These are phyloP conservation scores for Carcinoscorpius rotundicauda DNA, from an alignment of 1,140 invertebrate species.

Conservation along the genomic window DNA sequence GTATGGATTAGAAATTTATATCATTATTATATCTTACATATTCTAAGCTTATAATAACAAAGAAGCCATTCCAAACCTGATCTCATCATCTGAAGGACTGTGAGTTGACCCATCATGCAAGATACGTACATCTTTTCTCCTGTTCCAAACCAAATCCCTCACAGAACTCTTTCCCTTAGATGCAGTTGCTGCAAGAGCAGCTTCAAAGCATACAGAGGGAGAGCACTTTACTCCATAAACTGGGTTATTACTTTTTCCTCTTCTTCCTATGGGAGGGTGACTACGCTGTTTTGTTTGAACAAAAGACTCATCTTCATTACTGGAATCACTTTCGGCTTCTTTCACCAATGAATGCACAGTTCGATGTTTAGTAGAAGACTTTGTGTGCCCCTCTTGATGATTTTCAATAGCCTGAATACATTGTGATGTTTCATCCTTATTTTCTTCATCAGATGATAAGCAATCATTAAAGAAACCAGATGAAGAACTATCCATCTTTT, in stretches of 20 bases:
- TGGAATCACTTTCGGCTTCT: slow-evolving; percentile 15
- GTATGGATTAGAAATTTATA: not conserved
- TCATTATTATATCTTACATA: too few species aligned
- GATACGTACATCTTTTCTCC: slow-evolving; percentile 7
- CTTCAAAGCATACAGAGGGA: slow-evolving; percentile 16
- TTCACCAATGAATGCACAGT: too few species aligned
- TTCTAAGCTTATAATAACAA: too few species aligned
- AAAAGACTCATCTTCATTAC: slow-evolving; percentile 15
- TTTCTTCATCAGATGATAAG: not conserved
- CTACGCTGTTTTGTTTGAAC: slow-evolving; percentile 5
- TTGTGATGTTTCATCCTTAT: too few species aligned
- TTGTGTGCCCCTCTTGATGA: too few species aligned
- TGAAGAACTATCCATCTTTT: not conserved
- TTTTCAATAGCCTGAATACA: too few species aligned
- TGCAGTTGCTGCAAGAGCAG: slow-evolving; percentile 8
- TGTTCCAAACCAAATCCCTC: slow-evolving; percentile 10
- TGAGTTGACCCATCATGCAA: slow-evolving; percentile 2
- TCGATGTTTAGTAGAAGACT: too few species aligned
- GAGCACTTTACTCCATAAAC: slow-evolving; percentile 7
- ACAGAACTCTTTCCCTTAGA: slow-evolving; percentile 4
- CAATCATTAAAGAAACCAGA: not conserved
- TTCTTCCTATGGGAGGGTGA: slow-evolving; percentile 9
- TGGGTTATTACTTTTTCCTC: slow-evolving; percentile 8
- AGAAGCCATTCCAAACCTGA: slow-evolving; percentile 11
- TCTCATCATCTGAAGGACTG: slow-evolving; percentile 14